These are phyloP conservation scores for Typhlomys cinereus DNA, from an alignment of 2,113 vertebrate genomes.

Conservation along the genomic window DNA sequence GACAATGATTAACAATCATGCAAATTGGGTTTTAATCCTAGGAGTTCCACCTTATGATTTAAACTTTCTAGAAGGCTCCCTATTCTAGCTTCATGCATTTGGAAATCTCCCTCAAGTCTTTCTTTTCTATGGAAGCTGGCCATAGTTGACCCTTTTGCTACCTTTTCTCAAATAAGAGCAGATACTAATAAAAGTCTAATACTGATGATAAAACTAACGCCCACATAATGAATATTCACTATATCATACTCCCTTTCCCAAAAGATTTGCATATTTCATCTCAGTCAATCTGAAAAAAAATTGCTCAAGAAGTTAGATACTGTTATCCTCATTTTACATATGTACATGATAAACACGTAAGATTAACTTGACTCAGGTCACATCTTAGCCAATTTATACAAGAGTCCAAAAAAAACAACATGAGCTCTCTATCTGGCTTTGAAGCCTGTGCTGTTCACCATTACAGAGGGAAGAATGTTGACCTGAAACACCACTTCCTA, in stretches of 20 bases:
- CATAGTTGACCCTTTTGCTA: background rate
- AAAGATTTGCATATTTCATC: background rate
- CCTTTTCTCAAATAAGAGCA: background rate
- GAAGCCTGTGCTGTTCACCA: background rate
- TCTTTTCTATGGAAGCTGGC: background rate
- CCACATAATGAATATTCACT: background rate
- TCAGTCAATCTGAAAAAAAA: background rate
- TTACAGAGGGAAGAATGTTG: background rate
- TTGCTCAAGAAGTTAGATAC: background rate
- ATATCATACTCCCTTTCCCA: background rate
- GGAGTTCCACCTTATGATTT: background rate
- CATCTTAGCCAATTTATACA: background rate
- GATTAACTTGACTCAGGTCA: background rate
- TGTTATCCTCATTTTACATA: background rate
- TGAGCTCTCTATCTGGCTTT: background rate
- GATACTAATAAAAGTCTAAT: background rate
- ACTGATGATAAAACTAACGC: background rate
- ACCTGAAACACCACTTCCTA: background rate
- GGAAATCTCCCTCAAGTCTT: background rate
- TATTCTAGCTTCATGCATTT: background rate
- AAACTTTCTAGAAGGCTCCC: background rate
- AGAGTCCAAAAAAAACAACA: background rate
- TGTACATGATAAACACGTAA: background rate
- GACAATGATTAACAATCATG: conserved; percentile 20
- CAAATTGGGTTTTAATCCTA: background rate